phyloP scores from a whole-genome alignment of 2,797 vertebrate genomes.

The Pempheris klunzingeri region DNA sequence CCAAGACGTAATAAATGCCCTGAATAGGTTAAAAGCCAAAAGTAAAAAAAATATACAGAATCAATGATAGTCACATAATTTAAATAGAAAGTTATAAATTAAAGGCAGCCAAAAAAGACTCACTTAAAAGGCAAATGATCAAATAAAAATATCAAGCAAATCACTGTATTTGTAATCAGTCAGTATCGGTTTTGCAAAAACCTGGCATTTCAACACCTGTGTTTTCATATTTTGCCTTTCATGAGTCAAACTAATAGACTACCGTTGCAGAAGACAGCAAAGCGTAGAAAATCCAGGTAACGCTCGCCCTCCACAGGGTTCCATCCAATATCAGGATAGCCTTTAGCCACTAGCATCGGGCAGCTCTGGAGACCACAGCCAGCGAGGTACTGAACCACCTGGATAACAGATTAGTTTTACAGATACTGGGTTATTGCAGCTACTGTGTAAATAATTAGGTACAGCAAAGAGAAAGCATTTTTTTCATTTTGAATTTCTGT shows the following conservation, averaged over 20 bases:
- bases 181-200: not conserved
- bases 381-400: conserved; percentile 96
- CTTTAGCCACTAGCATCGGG: conserved; percentile 90
- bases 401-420: conserved; percentile 24
- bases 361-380: conserved; percentile 94
- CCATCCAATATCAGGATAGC: conserved; percentile 96
- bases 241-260: conserved; percentile 29
- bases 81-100: not conserved
- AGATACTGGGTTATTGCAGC: not conserved
- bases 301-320: conserved; percentile 97
- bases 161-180: not conserved
- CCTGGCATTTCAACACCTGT: not conserved
- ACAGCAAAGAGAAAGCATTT: not conserved
- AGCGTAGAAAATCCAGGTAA: conserved; percentile 95
- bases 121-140: not conserved
- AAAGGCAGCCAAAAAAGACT: too few species aligned
- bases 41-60: not conserved
- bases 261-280: conserved; percentile 98
- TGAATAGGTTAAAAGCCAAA: not conserved
- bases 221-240: not conserved
- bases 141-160: not conserved
- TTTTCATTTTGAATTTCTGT: not conserved
- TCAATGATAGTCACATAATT: not conserved
- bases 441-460: not conserved
- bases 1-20: not conserved